Conservation (phyloP, 2,797 vertebrate genomes). For the Eulemur coronatus region DNA sequence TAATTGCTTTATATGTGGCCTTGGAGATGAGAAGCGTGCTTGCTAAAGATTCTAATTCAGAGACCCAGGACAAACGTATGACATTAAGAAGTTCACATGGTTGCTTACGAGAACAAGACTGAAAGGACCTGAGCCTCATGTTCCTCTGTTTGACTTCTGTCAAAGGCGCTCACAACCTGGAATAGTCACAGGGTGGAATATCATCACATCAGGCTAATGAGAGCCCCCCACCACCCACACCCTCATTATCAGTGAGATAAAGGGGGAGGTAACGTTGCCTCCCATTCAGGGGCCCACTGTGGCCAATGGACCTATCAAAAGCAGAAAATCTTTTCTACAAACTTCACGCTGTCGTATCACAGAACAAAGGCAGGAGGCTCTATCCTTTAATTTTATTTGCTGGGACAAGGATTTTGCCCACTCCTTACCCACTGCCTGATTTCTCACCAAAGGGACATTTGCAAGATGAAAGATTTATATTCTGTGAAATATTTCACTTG, state of each 20-base stretch:
- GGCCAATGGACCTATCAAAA: constrained; percentile 72
- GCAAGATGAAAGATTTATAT: constrained; percentile 87
- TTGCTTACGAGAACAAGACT: not conserved
- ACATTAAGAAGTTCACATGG: constrained; percentile 27
- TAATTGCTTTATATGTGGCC: not conserved
- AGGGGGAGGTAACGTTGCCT: constrained; percentile 68
- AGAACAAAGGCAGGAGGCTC: constrained; percentile 70
- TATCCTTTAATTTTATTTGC: constrained; percentile 76
- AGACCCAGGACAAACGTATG: constrained; percentile 25
- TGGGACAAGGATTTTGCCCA: constrained; percentile 76
- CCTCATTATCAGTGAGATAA: constrained; percentile 58
- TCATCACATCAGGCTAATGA: constrained; percentile 36
- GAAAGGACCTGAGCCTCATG: not conserved
- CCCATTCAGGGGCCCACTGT: constrained; percentile 71
- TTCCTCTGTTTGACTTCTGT: constrained; percentile 36
- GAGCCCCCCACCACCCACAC: constrained; percentile 26
- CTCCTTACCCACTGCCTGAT: constrained; percentile 80
- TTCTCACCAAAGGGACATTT: constrained; percentile 85
- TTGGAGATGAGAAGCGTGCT: not conserved
- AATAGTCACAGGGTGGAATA: constrained; percentile 26
- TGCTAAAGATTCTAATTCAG: constrained; percentile 63
- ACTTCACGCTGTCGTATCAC: constrained; percentile 68
- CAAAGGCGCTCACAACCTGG: constrained; percentile 15
- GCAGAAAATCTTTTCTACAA: constrained; percentile 26
- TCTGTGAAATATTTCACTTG: constrained; percentile 87